Percentiles rank a stretch among this genome's conserved stretches.
Evolutionary conservation across 2,888 invertebrate species (phyloP).

Genomic region (Thymelicus lineola): DNA sequence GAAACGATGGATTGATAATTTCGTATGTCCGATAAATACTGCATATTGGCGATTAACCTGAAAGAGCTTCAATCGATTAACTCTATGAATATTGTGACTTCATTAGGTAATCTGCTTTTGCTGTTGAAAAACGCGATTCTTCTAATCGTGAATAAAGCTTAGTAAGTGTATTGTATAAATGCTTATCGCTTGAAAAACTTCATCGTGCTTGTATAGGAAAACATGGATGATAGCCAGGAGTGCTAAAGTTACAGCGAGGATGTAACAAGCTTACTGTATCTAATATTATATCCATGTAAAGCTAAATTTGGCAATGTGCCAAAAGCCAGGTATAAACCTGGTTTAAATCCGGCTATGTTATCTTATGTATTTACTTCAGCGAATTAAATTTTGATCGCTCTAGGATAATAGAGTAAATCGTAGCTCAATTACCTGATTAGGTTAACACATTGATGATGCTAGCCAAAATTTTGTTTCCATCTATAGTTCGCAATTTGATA

Average conservation of each 20-base stretch:
- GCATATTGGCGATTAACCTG: not conserved
- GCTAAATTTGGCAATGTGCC: slow-evolving; percentile 26
- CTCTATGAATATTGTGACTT: not conserved
- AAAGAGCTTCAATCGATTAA: not conserved
- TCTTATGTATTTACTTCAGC: slow-evolving; percentile 1
- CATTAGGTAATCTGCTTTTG: not conserved
- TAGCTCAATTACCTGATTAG: slow-evolving; percentile 16
- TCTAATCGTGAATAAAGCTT: not conserved
- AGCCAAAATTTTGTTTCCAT: slow-evolving; percentile 4
- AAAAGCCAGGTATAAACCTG: slow-evolving; percentile 16
- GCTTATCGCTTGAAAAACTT: slow-evolving; percentile 23
- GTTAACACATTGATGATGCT: slow-evolving; percentile 15
- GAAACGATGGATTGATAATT: slow-evolving; percentile 45
- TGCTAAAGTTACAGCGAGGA: slow-evolving; percentile 41
- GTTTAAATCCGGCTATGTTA: slow-evolving; percentile 9
- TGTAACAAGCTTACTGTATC: slow-evolving; percentile 44
- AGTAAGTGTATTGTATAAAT: slow-evolving; percentile 13
- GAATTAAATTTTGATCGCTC: slow-evolving; percentile 23
- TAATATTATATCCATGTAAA: slow-evolving; percentile 38
- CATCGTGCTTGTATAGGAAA: slow-evolving; percentile 39
- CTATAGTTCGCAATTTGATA: not conserved
- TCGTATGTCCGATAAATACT: slow-evolving; percentile 3
- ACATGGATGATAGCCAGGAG: slow-evolving; percentile 45
- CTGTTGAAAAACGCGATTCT: not conserved
- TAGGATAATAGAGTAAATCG: slow-evolving; percentile 13